These are phyloP conservation scores for Protaetia brevitarsis DNA, from an alignment of 1,140 invertebrate genomes.

Conservation along the genomic window DNA sequence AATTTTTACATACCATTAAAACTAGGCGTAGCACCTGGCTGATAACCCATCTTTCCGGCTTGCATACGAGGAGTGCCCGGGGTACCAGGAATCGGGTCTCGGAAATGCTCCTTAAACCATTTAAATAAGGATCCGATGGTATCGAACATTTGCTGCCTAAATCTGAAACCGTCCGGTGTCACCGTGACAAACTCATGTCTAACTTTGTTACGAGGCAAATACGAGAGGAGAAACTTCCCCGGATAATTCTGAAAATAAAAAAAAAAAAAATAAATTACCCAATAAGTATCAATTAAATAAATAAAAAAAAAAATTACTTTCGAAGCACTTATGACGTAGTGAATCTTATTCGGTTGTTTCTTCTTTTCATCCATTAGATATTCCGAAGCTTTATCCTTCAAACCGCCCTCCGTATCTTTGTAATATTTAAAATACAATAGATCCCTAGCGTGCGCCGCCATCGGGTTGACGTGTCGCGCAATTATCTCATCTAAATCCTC, in stretches of 20 bases:
- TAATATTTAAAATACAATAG: slow-evolving; percentile 91
- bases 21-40: slow-evolving; percentile 40
- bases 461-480: slow-evolving; percentile 91
- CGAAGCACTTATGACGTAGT: slow-evolving; percentile 83
- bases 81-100: slow-evolving; percentile 82
- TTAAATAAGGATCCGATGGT: slow-evolving; percentile 79
- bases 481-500: slow-evolving; percentile 99
- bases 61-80: slow-evolving; percentile 66
- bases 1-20: slow-evolving; percentile 30
- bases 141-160: slow-evolving; percentile 84
- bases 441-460: slow-evolving; percentile 90
- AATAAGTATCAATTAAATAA: not conserved
- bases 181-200: slow-evolving; percentile 91
- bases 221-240: slow-evolving; percentile 93
- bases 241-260: slow-evolving; percentile 68
- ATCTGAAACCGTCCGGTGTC: slow-evolving; percentile 88
- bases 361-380: slow-evolving; percentile 81
- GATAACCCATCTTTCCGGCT: slow-evolving; percentile 64
- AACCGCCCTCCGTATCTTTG: slow-evolving; percentile 66
- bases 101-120: slow-evolving; percentile 98
- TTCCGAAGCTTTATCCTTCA: slow-evolving; percentile 83
- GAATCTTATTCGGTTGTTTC: slow-evolving; percentile 83
- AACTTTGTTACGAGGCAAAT: slow-evolving; percentile 79
- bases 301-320: slow-evolving; percentile 53
- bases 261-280: not conserved